Percentiles rank a stretch among this genome's conserved stretches.
These are phyloP conservation scores for Denticeps clupeoides DNA, from an alignment of 2,797 vertebrate species.

Conservation along the genomic window DNA sequence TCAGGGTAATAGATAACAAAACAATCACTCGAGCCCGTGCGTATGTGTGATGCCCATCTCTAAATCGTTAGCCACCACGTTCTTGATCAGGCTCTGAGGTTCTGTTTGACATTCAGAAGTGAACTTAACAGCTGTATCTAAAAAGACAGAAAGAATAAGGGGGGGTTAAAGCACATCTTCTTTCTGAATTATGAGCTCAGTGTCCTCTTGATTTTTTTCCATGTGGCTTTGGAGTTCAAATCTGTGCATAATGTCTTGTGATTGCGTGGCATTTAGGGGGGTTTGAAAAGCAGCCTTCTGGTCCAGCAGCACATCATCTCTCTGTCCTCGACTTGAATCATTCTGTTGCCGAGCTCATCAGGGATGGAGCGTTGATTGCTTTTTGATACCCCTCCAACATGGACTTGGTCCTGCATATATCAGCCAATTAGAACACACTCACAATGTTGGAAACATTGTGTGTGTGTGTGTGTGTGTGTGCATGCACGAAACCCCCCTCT, in stretches of 20 bases:
- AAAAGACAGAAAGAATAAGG: constrained; percentile 43
- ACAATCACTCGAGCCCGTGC: neutral
- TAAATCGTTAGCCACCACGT: too few relatives aligned
- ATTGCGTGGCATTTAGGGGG: constrained; percentile 56
- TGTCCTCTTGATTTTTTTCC: constrained; percentile 39
- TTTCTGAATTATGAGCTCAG: constrained; percentile 52
- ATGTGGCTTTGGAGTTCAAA: constrained; percentile 57
- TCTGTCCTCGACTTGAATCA: constrained; percentile 57
- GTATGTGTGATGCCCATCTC: neutral
- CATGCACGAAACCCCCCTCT: too few relatives aligned
- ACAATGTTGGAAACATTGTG: constrained; percentile 17
- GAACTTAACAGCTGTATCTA: constrained; percentile 42
- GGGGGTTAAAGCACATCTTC: constrained; percentile 50
- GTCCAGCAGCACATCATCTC: constrained; percentile 58
- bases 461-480: constrained; percentile 12
- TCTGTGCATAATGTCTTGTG: constrained; percentile 66
- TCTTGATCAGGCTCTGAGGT: too few relatives aligned
- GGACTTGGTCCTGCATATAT: constrained; percentile 68
- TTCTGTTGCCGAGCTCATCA: constrained; percentile 62
- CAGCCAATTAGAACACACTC: constrained; percentile 65
- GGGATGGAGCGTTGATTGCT: constrained; percentile 74
- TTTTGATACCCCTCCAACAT: constrained; percentile 73
- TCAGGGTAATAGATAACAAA: too few relatives aligned
- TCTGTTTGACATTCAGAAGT: constrained; percentile 36
- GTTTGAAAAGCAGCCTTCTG: constrained; percentile 35